Base-by-base conservation (phyloP, 1,140 invertebrate genomes). In the Chymomyza costata region DNA sequence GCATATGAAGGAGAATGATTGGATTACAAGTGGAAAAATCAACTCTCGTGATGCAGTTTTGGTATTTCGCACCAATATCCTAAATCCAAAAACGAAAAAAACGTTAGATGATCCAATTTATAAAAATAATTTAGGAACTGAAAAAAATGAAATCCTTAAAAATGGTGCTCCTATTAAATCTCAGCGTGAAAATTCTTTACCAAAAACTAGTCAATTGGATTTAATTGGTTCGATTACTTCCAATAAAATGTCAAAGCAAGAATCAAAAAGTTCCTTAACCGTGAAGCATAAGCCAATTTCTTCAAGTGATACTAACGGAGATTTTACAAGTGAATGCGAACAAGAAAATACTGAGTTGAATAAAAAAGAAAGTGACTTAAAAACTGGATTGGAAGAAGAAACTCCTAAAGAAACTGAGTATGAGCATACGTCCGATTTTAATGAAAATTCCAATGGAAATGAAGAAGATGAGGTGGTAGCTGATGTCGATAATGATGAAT, bases 21-120 rank as follows among this genome's bases (percentile, higher is more conserved):
- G 84, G 84, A 69, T 85, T 46, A 80, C 83, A 3, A 84, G 82
- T 73, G 84, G 84, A 41, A 67, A 65, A 46, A 17, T 84, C 37
- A 83, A 83, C 3, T 83, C 83, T 1, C 73, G 74, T 5, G 83
- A 85, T 40, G 80, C 80, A 10, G 84, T 85, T 28, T 60, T 85
- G 11, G 68, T 85, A 3, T 85, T 85, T 45, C 66, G 74, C 10
- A 82, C 82, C 14, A 78, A 63, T 37, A 73, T 80, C 30, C 60
- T 85, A 48, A 84, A 81, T 54, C 67, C 76, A 11, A 76, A 76
- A 31, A 67, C 59, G 8, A 57, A 66, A 17, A 82, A 78, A 21
- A 38, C 41, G n/a, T n/a, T n/a, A n/a, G n/a, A n/a, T n/a, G n/a
- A n/a, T n/a, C n/a, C n/a, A n/a, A n/a, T 5, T 18, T 78, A 25